Base-by-base conservation (phyloP, 2,888 invertebrate species). In the Ophion obscuratus region DNA sequence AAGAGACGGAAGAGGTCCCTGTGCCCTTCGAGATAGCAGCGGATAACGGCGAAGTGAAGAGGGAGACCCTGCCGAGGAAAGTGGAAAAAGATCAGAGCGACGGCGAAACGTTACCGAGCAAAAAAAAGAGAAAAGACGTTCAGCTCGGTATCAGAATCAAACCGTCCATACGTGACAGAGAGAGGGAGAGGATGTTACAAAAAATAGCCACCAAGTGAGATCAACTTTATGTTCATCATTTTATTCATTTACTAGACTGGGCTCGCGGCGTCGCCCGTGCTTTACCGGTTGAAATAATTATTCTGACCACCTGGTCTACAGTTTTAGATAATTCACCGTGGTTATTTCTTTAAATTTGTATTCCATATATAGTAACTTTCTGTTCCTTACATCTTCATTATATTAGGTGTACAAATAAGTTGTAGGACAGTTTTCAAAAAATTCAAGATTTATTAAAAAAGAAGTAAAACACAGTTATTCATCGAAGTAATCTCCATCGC, bases 151-250 rank as follows among this genome's bases (percentile, higher is more conserved):
- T 97, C 76, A 95, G 98, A 90, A 94, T 96, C 0, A 98, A 97
- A 94, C 98, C 98, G 66, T 96, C 96, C 83, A 95, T 96, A 88
- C 94, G 96, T 88, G 97, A 98, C 89, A 96, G 96, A 90, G 97
- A 97, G 80, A 95, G 96, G 88, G 98, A 99, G 94, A 96, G 96
- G 89, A 94, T 95, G 81, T 94, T 99, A 71, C 95, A 96, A 57
- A 98, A 97, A 95, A 97, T 98, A 90, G 98, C 98, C 11, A 98
- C 98, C 59, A 95, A 94, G 96, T 95, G 93, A 92, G 66, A 76
- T 66, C 44, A 62, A 70, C 24, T 77, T 66, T 81, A 31, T 79
- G 53, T 76, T 81, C 75, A 62, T 68, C 44, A 62, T 64, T 44
- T 75, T 5, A 36, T 70, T 68, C 27, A 44, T 57, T 44, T 68